Evolutionary conservation across 2,888 invertebrate genomes (phyloP), one percentile per base, ranked within the genome.

Genomic region (Aleiodes leptofemur): DNA sequence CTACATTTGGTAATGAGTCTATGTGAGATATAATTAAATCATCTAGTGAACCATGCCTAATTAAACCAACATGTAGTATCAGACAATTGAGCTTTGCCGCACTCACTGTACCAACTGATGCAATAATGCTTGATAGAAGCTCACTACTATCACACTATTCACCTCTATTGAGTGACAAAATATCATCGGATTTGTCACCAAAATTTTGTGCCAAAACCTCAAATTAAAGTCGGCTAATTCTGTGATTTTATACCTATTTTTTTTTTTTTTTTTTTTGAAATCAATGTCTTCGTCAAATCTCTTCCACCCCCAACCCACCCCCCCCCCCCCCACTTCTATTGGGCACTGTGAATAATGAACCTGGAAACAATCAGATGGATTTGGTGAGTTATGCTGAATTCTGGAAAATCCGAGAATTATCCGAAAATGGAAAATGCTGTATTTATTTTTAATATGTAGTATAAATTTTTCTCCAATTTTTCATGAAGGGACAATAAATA

Each of bases 1-100:
- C 82, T 13, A 80, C 82, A n/a, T 82, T 83, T 61, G 79, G 82
- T 9, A 79, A 82, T 4, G 85, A 86, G 75, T 70, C 83, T 69
- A 88, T 87, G 82, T 88, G 87, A 88, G 85, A 82, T 75, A 82
- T 85, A 76, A 84, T 77, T 56, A 85, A 80, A 68, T 84, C 86
- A 53, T 83, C 83, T 56, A 88, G 87, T 77, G 87, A 88, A 78
- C 87, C 87, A 1, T 85, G 70, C 55, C 69, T 70, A 64, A 64
- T 64, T 4, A 74, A 56, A 1, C 56, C 66, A 34, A 29, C 38
- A 14, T 34, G 71, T 29, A 31, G 48, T n/a, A 31, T 66, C 38
- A 53, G 56, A 71, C 57, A 70, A 4, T 71, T 69, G 66, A 74
- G 71, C 16, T 74, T 64, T 34, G 50, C 53, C 50, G 55, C 61